Evolutionary conservation across 2,113 vertebrate species (phyloP).

Genomic region (Isichthys henryi): DNA sequence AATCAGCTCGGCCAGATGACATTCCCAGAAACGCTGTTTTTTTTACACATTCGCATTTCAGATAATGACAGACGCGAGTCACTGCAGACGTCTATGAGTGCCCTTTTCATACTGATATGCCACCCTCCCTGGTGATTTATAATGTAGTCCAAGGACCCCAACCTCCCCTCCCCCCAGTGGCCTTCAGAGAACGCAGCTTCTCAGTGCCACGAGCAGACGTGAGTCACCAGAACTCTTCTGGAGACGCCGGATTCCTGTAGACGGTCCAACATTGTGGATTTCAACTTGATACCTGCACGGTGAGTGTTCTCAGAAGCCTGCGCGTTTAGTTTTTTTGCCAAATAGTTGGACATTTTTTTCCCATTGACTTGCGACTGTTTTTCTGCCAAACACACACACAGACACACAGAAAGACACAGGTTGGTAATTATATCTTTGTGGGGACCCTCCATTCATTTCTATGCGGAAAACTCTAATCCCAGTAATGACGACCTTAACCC

Average conservation of each 20-base stretch:
- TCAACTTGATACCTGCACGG: neutral
- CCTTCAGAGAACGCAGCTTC: no score
- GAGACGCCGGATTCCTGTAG: neutral
- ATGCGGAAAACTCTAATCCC: neutral
- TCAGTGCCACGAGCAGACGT: neutral
- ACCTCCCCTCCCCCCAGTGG: neutral
- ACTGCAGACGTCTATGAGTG: neutral
- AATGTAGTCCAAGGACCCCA: neutral
- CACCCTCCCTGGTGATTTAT: neutral
- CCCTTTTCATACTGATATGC: neutral
- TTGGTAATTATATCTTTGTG: no score
- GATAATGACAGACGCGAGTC: neutral
- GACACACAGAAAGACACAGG: neutral
- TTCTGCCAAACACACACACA: constrained; percentile 2
- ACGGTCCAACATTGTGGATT: constrained; percentile 7
- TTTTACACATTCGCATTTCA: neutral
- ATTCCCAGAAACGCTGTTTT: neutral
- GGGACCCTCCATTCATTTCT: neutral
- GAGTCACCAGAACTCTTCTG: neutral
- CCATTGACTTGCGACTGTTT: constrained; percentile 16
- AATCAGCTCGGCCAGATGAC: neutral
- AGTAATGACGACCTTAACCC: neutral
- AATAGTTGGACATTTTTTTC: constrained; percentile 24
- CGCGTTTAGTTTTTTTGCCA: constrained; percentile 1
- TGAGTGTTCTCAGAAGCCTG: constrained; percentile 6